Evolutionary conservation across 2,888 invertebrate genomes (phyloP).

Genomic region (Epinotia brunnichana): DNA sequence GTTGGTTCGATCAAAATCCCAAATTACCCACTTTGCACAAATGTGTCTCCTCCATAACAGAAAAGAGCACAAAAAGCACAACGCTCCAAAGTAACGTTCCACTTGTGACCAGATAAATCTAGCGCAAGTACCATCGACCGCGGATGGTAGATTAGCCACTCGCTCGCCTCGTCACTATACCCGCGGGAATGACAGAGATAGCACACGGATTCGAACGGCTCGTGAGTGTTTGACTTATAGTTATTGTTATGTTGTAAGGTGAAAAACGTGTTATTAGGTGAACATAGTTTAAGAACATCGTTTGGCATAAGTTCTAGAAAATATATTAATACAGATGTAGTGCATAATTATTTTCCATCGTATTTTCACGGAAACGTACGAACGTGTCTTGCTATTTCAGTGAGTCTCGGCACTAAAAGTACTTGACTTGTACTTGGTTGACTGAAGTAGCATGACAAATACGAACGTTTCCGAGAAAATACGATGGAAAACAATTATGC

Average conservation of each 20-base stretch:
- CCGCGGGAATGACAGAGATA: slow-evolving; percentile 33
- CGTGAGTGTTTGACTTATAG: background rate
- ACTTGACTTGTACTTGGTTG: too few species aligned
- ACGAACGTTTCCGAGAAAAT: too few species aligned
- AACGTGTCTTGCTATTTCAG: too few species aligned
- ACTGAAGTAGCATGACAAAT: too few species aligned
- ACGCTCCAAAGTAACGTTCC: slow-evolving; percentile 39
- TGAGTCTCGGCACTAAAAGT: too few species aligned
- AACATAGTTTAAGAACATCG: background rate
- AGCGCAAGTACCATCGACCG: slow-evolving; percentile 44
- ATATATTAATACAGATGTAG: too few species aligned
- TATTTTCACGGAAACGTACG: too few species aligned
- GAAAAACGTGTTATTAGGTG: too few species aligned
- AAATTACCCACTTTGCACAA: background rate
- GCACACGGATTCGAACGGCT: slow-evolving; percentile 29
- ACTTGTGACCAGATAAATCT: slow-evolving; percentile 42
- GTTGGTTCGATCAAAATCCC: background rate
- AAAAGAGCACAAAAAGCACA: slow-evolving; percentile 25
- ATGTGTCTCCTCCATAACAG: background rate
- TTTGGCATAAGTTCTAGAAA: background rate
- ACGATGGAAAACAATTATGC: too few species aligned
- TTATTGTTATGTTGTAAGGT: background rate
- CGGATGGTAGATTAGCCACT: slow-evolving; percentile 54
- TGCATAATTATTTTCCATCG: too few species aligned
- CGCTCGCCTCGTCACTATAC: slow-evolving; percentile 47